phyloP scores from a whole-genome alignment of 2,113 vertebrate genomes.

The Lagopus muta region DNA sequence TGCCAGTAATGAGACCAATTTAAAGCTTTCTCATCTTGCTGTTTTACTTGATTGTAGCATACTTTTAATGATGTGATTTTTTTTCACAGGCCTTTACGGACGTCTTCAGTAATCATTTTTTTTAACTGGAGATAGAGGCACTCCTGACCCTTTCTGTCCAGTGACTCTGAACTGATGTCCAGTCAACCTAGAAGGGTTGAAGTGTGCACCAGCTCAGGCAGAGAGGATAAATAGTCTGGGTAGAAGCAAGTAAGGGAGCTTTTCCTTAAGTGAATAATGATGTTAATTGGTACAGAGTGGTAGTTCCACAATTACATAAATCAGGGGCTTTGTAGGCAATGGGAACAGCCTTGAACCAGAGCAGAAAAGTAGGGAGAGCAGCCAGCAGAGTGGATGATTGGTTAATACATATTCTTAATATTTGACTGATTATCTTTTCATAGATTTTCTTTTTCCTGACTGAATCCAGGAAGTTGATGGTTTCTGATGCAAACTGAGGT shows the following conservation, averaged over 20 bases:
- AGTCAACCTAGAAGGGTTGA: neutral
- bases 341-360: neutral
- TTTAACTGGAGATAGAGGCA: neutral
- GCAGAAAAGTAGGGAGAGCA: neutral
- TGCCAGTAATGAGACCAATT: neutral
- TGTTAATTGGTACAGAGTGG: neutral
- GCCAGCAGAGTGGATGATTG: neutral
- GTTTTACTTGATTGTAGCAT: neutral
- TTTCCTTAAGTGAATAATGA: neutral
- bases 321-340: neutral
- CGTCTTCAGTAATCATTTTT: neutral
- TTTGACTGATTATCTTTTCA: neutral
- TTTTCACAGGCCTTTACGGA: neutral
- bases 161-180: neutral
- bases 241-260: neutral
- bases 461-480: conserved; percentile 50
- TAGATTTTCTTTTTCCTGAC: neutral
- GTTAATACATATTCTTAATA: conserved; percentile 11
- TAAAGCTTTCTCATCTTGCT: neutral
- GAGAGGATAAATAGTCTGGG: neutral
- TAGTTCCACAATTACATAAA: neutral
- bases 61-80: neutral
- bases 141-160: neutral
- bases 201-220: neutral
- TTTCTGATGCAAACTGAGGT: conserved; percentile 56